Evolutionary conservation across 2,888 invertebrate genomes (phyloP).

Genomic region (Folsomia candida): DNA sequence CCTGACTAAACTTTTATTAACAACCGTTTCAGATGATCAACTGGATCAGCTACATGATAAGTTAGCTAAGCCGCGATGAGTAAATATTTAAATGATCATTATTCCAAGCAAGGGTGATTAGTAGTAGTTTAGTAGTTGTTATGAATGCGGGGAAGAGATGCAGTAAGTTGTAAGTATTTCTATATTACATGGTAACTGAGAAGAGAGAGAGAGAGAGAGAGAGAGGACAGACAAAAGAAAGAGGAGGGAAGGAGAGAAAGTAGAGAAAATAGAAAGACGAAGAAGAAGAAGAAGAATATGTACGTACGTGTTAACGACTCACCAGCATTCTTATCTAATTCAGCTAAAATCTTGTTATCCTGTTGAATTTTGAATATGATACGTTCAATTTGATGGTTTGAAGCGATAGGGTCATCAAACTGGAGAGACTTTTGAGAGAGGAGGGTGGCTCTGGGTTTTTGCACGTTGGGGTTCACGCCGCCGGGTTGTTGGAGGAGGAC

Average conservation of each 20-base stretch:
- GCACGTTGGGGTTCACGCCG: background rate
- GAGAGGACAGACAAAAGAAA: background rate
- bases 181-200: background rate
- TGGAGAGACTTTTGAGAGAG: constrained; percentile 50
- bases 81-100: no score
- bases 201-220: constrained; percentile 18
- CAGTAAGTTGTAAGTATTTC: background rate
- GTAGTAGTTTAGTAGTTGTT: background rate
- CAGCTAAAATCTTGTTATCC: constrained; percentile 71
- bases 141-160: background rate
- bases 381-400: constrained; percentile 72
- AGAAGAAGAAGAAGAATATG: constrained; percentile 26
- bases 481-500: background rate
- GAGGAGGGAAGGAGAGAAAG: background rate
- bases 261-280: constrained; percentile 10
- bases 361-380: constrained; percentile 95
- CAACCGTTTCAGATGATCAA: no score
- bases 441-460: constrained; percentile 43
- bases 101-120: no score
- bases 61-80: no score
- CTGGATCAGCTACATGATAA: no score
- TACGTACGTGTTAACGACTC: constrained; percentile 33
- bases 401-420: constrained; percentile 50
- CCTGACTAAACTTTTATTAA: no score
- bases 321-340: constrained; percentile 70